Conservation (phyloP, 2,797 vertebrate species). For the Hypotaenidia philippensis region DNA sequence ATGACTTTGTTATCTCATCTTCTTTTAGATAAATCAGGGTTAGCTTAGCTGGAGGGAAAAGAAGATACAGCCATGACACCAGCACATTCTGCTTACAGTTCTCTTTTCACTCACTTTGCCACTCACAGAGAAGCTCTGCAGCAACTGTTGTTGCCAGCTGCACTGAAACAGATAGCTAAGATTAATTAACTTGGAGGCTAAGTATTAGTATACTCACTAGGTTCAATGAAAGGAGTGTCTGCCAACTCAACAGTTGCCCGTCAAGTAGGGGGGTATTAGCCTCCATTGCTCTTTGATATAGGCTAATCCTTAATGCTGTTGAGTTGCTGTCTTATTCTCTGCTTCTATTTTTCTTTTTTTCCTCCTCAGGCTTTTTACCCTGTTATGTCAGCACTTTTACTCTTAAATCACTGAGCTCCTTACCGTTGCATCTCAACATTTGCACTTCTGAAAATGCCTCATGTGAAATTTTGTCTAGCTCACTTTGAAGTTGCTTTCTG, state of each 20-base stretch:
- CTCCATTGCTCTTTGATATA: not conserved
- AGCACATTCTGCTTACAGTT: not conserved
- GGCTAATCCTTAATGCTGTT: not conserved
- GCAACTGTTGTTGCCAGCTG: not conserved
- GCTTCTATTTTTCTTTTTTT: not conserved
- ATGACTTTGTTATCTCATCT: not conserved
- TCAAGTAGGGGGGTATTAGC: not conserved
- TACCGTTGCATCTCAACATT: not conserved
- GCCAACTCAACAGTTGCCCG: not conserved
- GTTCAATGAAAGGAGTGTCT: not conserved
- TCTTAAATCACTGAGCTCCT: not conserved
- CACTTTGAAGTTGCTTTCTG: not conserved
- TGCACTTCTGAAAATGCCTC: not conserved
- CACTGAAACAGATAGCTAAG: not conserved
- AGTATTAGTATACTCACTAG: not conserved
- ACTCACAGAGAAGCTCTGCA: not conserved
- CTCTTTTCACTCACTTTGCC: not conserved
- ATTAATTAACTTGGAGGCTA: not conserved
- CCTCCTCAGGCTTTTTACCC: not conserved
- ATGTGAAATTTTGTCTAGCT: not conserved
- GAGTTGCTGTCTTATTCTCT: not conserved
- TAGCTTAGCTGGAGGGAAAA: not conserved
- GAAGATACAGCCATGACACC: not conserved
- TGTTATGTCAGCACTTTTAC: not conserved
- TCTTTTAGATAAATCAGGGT: not conserved